A percentile compares a stretch with the other conserved stretches of the same genome.
phyloP scores from a whole-genome alignment of 2,888 invertebrate genomes.

The Synanthedon myopaeformis region DNA sequence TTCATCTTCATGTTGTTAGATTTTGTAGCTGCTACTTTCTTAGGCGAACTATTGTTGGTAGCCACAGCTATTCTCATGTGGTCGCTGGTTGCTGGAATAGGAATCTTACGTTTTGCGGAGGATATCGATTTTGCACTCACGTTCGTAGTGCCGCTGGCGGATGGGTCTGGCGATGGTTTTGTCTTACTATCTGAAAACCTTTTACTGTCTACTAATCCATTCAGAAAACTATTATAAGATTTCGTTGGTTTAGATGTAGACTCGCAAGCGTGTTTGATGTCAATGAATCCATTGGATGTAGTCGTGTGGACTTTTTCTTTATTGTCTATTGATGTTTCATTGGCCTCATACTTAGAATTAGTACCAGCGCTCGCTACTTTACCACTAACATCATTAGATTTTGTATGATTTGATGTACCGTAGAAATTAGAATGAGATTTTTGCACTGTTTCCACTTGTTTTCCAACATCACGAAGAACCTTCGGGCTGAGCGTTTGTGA shows the following conservation, averaged over 20 bases:
- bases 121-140: conserved; percentile 24
- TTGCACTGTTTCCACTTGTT: conserved; percentile 33
- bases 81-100: conserved; percentile 38
- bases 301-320: conserved; percentile 34
- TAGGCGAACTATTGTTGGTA: conserved; percentile 28
- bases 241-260: conserved; percentile 31
- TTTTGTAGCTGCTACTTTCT: conserved; percentile 30
- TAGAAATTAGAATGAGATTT: conserved; percentile 22
- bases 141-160: conserved; percentile 38
- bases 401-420: conserved; percentile 22
- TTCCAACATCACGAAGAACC: conserved; percentile 54
- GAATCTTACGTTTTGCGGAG: conserved; percentile 33
- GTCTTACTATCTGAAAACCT: conserved; percentile 30
- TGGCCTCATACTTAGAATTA: conserved; percentile 38
- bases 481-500: conserved; percentile 62
- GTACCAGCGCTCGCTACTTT: conserved; percentile 19
- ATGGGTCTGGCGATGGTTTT: conserved; percentile 38
- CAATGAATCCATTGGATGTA: conserved; percentile 51
- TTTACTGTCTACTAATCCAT: conserved; percentile 41
- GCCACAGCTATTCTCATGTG: conserved; percentile 34
- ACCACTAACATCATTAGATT: conserved; percentile 29
- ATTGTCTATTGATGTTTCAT: conserved; percentile 28
- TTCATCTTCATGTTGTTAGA: conserved; percentile 36
- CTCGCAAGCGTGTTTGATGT: conserved; percentile 37
- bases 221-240: conserved; percentile 24